Conservation (phyloP, 2,797 vertebrate genomes). For the Siniperca obscura region DNA sequence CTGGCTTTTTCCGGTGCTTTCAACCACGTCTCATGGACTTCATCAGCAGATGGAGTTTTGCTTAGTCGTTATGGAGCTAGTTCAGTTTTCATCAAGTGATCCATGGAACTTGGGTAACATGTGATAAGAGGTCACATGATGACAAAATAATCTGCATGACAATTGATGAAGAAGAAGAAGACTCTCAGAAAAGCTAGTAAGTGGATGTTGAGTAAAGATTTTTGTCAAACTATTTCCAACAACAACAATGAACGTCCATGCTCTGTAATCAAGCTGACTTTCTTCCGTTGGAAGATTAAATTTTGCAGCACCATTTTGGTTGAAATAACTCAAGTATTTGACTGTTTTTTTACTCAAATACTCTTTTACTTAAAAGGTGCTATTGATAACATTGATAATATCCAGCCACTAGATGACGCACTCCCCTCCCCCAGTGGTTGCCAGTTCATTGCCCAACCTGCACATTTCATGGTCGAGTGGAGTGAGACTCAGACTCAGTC, state of each 20-base stretch:
- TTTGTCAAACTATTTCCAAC: background rate
- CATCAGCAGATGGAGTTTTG: background rate
- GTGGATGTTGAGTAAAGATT: background rate
- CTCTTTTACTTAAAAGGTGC: background rate
- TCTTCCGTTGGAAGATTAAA: background rate
- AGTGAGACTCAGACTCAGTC: too few relatives aligned
- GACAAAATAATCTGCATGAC: background rate
- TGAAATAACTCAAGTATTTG: background rate
- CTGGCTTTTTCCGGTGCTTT: background rate
- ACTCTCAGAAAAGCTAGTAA: background rate
- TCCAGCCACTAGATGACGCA: too few relatives aligned
- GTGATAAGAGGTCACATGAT: background rate
- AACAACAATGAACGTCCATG: background rate
- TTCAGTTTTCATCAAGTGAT: background rate
- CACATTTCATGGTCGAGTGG: too few relatives aligned
- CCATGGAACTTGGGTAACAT: background rate
- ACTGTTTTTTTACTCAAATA: background rate
- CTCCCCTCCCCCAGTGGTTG: too few relatives aligned
- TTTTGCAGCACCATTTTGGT: background rate
- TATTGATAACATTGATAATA: too few relatives aligned
- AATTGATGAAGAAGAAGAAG: background rate
- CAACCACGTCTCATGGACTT: background rate
- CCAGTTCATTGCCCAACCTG: too few relatives aligned
- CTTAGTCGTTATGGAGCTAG: background rate
- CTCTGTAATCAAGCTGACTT: background rate